These are phyloP conservation scores for Pachymerium ferrugineum DNA, from an alignment of 2,888 invertebrate genomes.

Conservation along the genomic window DNA sequence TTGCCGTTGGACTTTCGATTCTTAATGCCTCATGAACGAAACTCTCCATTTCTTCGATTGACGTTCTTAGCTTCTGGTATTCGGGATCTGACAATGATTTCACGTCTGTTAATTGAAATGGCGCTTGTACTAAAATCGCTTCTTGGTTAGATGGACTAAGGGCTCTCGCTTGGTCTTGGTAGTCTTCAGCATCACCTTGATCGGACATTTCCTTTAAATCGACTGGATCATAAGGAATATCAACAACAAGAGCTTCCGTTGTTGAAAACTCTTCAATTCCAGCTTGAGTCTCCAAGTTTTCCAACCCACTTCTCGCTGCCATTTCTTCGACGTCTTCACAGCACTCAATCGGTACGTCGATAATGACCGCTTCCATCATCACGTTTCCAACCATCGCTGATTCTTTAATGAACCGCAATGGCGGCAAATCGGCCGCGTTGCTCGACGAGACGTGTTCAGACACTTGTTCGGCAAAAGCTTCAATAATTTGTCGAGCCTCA, in stretches of 20 bases:
- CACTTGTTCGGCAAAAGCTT: slow-evolving; percentile 89
- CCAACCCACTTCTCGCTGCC: slow-evolving; percentile 48
- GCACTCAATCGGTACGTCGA: slow-evolving; percentile 80
- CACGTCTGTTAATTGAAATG: neutral
- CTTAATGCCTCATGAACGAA: neutral
- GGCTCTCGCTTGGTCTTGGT: neutral
- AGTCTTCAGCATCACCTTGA: neutral
- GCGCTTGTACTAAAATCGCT: slow-evolving; percentile 32
- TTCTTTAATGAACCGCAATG: slow-evolving; percentile 80
- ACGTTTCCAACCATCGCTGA: slow-evolving; percentile 80
- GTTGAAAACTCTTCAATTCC: slow-evolving; percentile 77
- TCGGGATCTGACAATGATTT: neutral
- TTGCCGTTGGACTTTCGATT: neutral
- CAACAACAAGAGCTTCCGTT: slow-evolving; percentile 37
- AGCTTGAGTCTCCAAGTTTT: slow-evolving; percentile 67
- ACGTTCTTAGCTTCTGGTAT: neutral
- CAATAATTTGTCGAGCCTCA: slow-evolving; percentile 83
- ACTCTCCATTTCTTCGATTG: neutral
- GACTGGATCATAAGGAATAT: slow-evolving; percentile 34
- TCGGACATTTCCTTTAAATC: slow-evolving; percentile 24
- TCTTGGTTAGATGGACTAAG: slow-evolving; percentile 30
- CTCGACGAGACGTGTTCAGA: slow-evolving; percentile 68
- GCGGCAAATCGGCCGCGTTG: slow-evolving; percentile 66
- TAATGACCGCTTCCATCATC: slow-evolving; percentile 83
- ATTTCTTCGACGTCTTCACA: slow-evolving; percentile 54